phyloP scores from a whole-genome alignment of 2,113 vertebrate genomes.

The Acanthisitta chloris region DNA sequence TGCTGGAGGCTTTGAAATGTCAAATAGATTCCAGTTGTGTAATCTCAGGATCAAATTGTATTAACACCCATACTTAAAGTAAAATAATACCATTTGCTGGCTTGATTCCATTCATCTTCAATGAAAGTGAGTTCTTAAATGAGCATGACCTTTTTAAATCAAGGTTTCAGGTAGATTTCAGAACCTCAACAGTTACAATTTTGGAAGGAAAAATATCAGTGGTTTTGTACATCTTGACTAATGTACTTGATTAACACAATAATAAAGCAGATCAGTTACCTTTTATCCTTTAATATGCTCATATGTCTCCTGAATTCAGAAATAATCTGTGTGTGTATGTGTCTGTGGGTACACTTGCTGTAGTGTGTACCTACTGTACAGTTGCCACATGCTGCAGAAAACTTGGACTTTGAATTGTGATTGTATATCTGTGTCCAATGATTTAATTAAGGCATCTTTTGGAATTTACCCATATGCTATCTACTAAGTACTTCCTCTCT shows the following conservation, averaged over 20 bases:
- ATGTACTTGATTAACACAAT: background rate
- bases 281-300: background rate
- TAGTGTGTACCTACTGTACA: background rate
- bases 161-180: conserved; percentile 21
- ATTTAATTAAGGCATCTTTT: background rate
- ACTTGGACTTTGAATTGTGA: background rate
- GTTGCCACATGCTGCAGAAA: background rate
- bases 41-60: conserved; percentile 48
- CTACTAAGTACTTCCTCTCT: background rate
- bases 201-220: background rate
- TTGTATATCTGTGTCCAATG: background rate
- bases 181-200: background rate
- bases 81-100: conserved; percentile 15
- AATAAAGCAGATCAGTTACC: background rate
- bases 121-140: conserved; percentile 14
- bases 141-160: conserved; percentile 11
- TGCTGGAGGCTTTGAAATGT: conserved; percentile 39
- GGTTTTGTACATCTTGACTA: background rate
- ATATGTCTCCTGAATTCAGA: background rate
- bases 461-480: background rate
- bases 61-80: conserved; percentile 18
- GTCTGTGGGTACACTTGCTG: background rate
- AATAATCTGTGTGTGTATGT: accelerated
- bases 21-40: conserved; percentile 37
- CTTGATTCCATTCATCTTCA: conserved; percentile 17